Conservation (phyloP, 2,113 vertebrate genomes). For the Sclerurus mexicanus region DNA sequence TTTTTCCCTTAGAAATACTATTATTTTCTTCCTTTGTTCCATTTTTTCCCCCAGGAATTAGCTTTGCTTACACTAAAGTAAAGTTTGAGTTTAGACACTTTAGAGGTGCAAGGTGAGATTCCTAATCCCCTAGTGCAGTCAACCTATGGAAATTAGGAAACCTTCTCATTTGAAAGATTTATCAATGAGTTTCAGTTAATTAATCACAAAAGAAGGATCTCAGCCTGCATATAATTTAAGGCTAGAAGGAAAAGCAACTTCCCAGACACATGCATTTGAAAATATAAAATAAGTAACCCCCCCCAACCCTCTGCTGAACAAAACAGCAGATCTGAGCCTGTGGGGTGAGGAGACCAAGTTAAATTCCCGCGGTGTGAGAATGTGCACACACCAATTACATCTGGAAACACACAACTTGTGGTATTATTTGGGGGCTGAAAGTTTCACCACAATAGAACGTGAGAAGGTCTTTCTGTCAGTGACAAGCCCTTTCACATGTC, state of each 20-base stretch:
- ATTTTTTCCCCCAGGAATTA: background rate
- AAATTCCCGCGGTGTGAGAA: conserved; percentile 59
- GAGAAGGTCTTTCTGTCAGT: conserved; percentile 69
- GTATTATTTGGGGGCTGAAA: conserved; percentile 25
- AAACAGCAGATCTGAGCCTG: background rate
- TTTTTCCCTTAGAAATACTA: background rate
- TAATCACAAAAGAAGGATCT: background rate
- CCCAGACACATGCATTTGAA: background rate
- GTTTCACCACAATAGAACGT: conserved; percentile 69
- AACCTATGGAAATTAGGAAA: background rate
- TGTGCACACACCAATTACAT: background rate
- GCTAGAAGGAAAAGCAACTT: background rate
- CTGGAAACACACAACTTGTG: background rate
- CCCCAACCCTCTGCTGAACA: background rate
- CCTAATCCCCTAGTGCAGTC: background rate
- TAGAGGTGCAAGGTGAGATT: background rate
- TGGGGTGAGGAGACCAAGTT: background rate
- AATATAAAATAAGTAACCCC: background rate
- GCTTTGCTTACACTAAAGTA: background rate
- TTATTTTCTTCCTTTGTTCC: background rate
- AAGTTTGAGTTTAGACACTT: background rate
- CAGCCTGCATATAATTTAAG: background rate
- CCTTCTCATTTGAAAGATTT: background rate
- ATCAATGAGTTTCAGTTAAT: background rate
- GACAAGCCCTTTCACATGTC: conserved; percentile 73